Conservation (phyloP, 1,140 invertebrate genomes). For the Atopsyche davidsoni region DNA sequence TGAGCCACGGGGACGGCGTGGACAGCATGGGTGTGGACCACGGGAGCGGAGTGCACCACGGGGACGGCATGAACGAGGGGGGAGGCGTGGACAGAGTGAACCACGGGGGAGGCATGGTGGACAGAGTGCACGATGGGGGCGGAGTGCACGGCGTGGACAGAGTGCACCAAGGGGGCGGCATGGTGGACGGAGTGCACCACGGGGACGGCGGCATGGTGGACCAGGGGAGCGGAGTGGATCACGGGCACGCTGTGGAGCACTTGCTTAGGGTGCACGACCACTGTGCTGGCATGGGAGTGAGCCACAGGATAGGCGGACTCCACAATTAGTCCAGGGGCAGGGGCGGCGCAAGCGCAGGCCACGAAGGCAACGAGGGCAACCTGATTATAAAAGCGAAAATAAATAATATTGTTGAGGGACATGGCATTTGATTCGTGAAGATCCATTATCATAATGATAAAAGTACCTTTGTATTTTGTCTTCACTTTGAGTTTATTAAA, state of each 20-base stretch:
- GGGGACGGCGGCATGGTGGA: conserved; percentile 34
- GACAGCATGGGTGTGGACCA: conserved; percentile 33
- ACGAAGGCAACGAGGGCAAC: no score
- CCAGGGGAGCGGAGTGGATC: conserved; percentile 26
- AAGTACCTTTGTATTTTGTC: no score
- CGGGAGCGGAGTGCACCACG: conserved; percentile 36
- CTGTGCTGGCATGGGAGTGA: conserved; percentile 1
- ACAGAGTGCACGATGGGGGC: conserved; percentile 32
- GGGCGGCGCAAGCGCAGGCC: background rate
- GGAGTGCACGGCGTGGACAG: conserved; percentile 34
- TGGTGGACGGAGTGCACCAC: conserved; percentile 30
- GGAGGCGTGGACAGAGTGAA: conserved; percentile 29
- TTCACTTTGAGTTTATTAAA: no score
- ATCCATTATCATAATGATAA: no score
- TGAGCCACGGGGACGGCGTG: conserved; percentile 36
- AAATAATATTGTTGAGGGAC: no score
- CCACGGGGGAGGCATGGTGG: conserved; percentile 15
- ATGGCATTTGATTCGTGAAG: no score
- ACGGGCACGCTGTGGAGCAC: conserved; percentile 4
- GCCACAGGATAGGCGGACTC: background rate
- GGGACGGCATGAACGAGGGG: conserved; percentile 35
- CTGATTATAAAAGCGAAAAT: no score
- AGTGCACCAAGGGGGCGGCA: conserved; percentile 33
- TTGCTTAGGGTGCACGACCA: conserved; percentile 1
- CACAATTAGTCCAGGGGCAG: background rate